These are phyloP conservation scores for Thermophis baileyi DNA, from an alignment of 2,113 vertebrate genomes.

Conservation along the genomic window DNA sequence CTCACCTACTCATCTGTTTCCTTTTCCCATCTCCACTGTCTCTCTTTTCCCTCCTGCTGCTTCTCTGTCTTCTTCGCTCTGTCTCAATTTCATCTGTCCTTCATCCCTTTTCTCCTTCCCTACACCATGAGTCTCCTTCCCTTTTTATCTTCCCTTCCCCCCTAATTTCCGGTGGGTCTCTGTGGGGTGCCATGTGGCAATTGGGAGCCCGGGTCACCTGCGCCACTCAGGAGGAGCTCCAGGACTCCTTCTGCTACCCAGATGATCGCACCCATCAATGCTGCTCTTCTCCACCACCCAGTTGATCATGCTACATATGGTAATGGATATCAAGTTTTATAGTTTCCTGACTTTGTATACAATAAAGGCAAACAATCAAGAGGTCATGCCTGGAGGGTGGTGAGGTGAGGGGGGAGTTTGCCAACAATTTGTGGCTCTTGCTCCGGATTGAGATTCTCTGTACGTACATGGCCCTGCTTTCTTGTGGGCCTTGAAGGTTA, in stretches of 20 bases:
- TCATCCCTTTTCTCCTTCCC: not conserved
- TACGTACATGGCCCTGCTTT: not conserved
- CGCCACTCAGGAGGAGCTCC: not conserved
- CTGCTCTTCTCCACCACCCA: not conserved
- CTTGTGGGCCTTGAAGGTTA: not conserved
- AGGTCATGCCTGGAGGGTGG: not conserved
- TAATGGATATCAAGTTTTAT: not conserved
- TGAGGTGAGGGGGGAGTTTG: not conserved
- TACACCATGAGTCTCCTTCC: not conserved
- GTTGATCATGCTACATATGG: not conserved
- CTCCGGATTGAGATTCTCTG: not conserved
- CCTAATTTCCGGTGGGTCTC: not conserved
- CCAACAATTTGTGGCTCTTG: not conserved
- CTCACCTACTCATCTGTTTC: not conserved
- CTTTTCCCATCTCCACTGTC: not conserved
- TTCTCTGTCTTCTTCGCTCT: not conserved
- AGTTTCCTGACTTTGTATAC: not conserved
- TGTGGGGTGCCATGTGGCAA: not conserved
- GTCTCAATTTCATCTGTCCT: not conserved
- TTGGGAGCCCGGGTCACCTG: not conserved
- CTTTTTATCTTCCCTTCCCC: not conserved
- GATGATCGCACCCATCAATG: not conserved
- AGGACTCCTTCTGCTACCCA: not conserved
- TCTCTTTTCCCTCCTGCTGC: not conserved
- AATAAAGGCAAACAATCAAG: not conserved